These are phyloP conservation scores for Mus musculus DNA, from an alignment of 2,113 vertebrate species.

Conservation along the genomic window GRCm39 chr7:121988001-121988500, in stretches of 20 bases:
- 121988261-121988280: not conserved
- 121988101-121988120: not conserved
- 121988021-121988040: not conserved
- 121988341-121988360: rapidly evolving
- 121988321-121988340: rapidly evolving
- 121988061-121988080: too few relatives aligned
- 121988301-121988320: not conserved
- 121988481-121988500: not conserved
- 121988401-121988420: not conserved
- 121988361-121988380: not conserved
- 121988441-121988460: not conserved
- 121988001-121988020: not conserved
- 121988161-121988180: not conserved
- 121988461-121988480: not conserved
- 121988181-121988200: not conserved
- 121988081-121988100: not conserved
- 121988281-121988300: not conserved
- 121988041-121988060: not conserved
- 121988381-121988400: not conserved
- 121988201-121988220: rapidly evolving
- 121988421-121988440: not conserved
- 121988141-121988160: not conserved
- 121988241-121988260: not conserved
- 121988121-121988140: not conserved
- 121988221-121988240: not conserved